Evolutionary conservation across 2,888 invertebrate genomes (phyloP).

Genomic region (Stenoptilia bipunctidactyla): DNA sequence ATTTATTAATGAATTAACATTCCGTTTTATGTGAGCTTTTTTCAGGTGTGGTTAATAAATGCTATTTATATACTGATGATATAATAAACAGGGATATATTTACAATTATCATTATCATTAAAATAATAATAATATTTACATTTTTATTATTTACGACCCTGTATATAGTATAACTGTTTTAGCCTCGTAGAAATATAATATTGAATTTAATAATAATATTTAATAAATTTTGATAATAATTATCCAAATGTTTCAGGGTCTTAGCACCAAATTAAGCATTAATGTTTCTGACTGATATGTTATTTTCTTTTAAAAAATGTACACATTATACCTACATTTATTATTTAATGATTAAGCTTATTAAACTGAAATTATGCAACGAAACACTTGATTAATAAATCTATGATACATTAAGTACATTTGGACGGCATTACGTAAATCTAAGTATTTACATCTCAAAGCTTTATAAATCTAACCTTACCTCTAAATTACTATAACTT

Average conservation of each 20-base stretch:
- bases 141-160: constrained; percentile 43
- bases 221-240: background rate
- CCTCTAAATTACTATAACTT: constrained; percentile 13
- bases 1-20: background rate
- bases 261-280: background rate
- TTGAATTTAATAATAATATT: background rate
- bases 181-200: constrained; percentile 40
- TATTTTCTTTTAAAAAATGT: background rate
- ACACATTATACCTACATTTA: background rate
- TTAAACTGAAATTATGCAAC: background rate
- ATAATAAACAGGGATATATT: constrained; percentile 7
- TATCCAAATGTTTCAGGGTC: background rate
- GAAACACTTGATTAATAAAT: background rate
- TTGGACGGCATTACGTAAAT: constrained; percentile 46
- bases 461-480: constrained; percentile 7
- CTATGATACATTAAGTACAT: constrained; percentile 25
- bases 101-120: constrained; percentile 15
- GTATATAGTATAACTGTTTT: constrained; percentile 36
- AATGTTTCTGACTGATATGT: background rate
- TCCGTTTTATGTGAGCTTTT: constrained; percentile 43
- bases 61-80: constrained; percentile 30
- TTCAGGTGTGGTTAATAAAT: constrained; percentile 67
- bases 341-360: background rate
- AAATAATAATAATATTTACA: too few species aligned
- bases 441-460: constrained; percentile 25